Base-by-base conservation (phyloP, 2,888 invertebrate species). In the Sabellastarte sp. region DNA sequence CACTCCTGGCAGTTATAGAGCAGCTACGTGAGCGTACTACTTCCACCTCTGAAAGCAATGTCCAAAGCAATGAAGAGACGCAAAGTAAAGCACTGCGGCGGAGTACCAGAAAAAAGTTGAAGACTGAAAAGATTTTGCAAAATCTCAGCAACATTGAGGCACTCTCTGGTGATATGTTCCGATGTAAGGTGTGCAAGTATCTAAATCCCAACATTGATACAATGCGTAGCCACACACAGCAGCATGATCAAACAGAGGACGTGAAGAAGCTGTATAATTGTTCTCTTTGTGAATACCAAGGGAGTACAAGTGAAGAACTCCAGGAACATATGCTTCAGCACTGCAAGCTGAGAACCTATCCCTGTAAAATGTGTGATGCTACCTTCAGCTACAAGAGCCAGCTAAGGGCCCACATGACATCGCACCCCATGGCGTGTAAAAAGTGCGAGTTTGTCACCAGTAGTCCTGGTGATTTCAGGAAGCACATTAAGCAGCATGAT, bases 321-420 rank as follows among this genome's bases (percentile, higher is more conserved):
- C 80, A 82, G 57, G 77, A 78, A 53, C 81, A 81, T 63, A 80
- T 80, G 79, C 76, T 82, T 10, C 77, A 79, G 63, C 82, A 82
- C 64, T 81, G 81, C 68, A 81, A 81, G 67, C 74, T 78, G 20
- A 70, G 80, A 31, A 77, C 77, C 1, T 81, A 79, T 60, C 77
- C 77, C 65, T 81, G 82, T 69, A 80, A 80, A 64, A 65, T 76
- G 30, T 82, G 81, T 68, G 68, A 76, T 28, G 73, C 76, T 20
- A 73, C 72, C 28, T 80, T 82, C 63, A 78, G 79, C 69, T 80
- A 80, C 67, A 82, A 81, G 70, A 81, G 80, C 67, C 80, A 80
- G 59, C 72, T 81, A n/a, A 65, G 81, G n/a, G 80, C 80, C 15
- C 82, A 82, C 68, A 80, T 81, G 79, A 64, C 79, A 41, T 79